Evolutionary conservation across 1,140 invertebrate genomes (phyloP), one percentile per base, ranked within the genome.

Genomic region (Drosophila parabipectinata): DNA sequence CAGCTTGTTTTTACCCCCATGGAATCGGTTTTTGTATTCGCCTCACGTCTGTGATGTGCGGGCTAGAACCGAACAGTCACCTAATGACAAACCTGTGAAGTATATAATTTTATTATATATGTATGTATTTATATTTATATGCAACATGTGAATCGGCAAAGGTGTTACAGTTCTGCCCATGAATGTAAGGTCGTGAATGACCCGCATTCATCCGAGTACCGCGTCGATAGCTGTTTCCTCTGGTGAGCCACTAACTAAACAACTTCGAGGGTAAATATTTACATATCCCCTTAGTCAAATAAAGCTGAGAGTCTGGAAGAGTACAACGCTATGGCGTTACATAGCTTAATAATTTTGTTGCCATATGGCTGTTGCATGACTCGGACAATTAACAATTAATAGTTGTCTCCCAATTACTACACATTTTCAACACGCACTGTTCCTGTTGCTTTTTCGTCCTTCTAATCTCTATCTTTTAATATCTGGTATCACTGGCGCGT

Each of bases 401-500:
- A 55, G 63, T 47, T 55, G 34, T 61, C 68, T 60, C 8, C 37
- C 14, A 72, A 54, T 45, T 54, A 37, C 21, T 54, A 37, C 21
- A 32, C 34, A 44, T 44, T 69, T 32, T 18, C 24, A 28, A 21
- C 74, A 82, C 79, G 75, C 64, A 66, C 45, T 50, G 44, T 52
- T 81, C 81, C 81, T 84, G 77, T 77, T 84, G 82, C 81, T 74
- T 60, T 26, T 37, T 41, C 39, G 15, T 30, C 32, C 44, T 45
- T 44, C 0, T 5, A 37, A 37, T 26, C 37, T 9, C 12, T 48
- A 64, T 32, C 50, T 37, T 12, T 45, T 4, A 30, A 18, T 54
- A 41, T 54, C 21, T 48, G 3, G 41, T 50, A 37, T 54, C 30
- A 72, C 69, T 62, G 32, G 32, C 32, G 9, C 44, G 51, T 48